Conservation (phyloP, 2,113 vertebrate genomes). For the Columba livia region DNA sequence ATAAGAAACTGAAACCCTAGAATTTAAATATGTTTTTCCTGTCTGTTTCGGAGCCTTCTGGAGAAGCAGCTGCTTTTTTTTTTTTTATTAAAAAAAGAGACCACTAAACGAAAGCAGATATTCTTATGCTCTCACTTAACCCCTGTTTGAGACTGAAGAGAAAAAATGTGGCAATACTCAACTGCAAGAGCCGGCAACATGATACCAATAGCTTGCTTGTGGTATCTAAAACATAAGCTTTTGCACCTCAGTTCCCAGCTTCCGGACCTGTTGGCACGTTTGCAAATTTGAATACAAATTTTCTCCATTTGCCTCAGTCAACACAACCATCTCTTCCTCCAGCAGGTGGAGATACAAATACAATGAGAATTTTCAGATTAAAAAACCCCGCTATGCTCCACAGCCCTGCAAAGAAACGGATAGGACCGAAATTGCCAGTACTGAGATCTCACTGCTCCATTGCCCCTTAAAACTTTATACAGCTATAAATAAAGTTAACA, state of each 20-base stretch:
- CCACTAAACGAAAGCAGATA: neutral
- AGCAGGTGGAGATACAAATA: neutral
- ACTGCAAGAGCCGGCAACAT: neutral
- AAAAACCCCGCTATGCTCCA: rapidly evolving
- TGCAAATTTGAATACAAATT: neutral
- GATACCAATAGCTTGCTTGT: neutral
- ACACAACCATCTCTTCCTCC: neutral
- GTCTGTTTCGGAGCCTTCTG: neutral
- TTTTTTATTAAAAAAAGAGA: neutral
- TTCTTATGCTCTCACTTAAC: neutral
- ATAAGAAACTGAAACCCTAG: neutral
- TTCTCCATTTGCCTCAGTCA: neutral
- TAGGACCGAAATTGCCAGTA: neutral
- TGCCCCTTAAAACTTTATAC: neutral
- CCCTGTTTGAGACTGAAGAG: neutral
- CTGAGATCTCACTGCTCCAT: neutral
- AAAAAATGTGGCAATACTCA: neutral
- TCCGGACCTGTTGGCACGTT: neutral
- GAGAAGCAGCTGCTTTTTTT: neutral
- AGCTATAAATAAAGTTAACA: neutral
- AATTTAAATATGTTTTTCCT: neutral
- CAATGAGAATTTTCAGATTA: neutral
- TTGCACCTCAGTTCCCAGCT: neutral
- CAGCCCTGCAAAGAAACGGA: neutral
- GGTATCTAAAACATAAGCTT: neutral